Conservation (phyloP, 2,797 vertebrate species). For the Pyrocephalus nanus region DNA sequence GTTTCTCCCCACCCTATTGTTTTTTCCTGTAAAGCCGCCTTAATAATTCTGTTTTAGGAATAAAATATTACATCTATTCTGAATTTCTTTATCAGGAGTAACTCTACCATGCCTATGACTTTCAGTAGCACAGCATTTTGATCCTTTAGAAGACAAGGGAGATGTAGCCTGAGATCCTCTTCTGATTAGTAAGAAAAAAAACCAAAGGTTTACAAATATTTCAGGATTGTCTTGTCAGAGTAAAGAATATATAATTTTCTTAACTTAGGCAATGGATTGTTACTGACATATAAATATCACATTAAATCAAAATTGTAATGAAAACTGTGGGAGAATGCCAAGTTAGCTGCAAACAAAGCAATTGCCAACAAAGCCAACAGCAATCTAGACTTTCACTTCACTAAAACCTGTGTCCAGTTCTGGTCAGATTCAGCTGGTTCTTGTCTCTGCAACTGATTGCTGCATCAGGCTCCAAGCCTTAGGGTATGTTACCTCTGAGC, state of each 20-base stretch:
- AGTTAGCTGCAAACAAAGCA: background rate
- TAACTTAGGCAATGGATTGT: background rate
- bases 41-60: background rate
- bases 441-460: background rate
- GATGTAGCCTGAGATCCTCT: background rate
- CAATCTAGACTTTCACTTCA: background rate
- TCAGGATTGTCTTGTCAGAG: background rate
- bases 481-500: background rate
- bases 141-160: background rate
- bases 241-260: background rate
- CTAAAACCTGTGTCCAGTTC: background rate
- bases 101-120: background rate
- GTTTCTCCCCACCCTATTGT: background rate
- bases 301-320: background rate
- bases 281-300: background rate
- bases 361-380: background rate
- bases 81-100: background rate
- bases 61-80: background rate
- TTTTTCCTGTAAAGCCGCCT: background rate
- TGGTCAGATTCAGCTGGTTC: background rate
- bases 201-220: background rate
- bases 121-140: constrained; percentile 4
- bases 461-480: background rate
- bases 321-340: background rate
- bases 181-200: background rate